Conservation (phyloP, 2,888 invertebrate genomes). For the Phrixothrix hirtus region DNA sequence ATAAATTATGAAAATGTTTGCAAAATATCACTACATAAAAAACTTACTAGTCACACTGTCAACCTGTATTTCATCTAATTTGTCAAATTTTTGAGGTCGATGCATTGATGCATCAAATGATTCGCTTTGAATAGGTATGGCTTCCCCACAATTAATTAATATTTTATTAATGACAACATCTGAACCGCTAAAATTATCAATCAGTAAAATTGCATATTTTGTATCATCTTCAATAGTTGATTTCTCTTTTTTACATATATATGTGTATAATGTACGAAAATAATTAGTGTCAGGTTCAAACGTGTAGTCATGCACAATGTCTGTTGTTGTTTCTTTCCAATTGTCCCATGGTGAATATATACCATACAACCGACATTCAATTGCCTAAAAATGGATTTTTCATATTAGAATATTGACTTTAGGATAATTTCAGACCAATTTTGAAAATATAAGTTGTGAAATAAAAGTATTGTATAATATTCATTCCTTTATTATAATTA, state of each 20-base stretch:
- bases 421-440: too few species aligned
- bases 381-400: conserved; percentile 61
- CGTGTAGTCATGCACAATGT: conserved; percentile 59
- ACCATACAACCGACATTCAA: conserved; percentile 65
- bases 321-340: conserved; percentile 61
- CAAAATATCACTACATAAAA: too few species aligned
- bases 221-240: conserved; percentile 52
- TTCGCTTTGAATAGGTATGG: conserved; percentile 40
- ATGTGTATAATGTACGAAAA: conserved; percentile 56
- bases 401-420: too few species aligned
- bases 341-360: conserved; percentile 56
- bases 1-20: too few species aligned
- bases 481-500: too few species aligned
- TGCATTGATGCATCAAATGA: too few species aligned
- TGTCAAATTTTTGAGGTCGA: too few species aligned
- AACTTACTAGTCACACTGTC: too few species aligned
- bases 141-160: conserved; percentile 60
- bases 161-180: conserved; percentile 58
- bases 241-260: conserved; percentile 45
- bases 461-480: too few species aligned
- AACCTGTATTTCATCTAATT: too few species aligned
- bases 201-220: conserved; percentile 59
- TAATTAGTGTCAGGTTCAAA: conserved; percentile 52
- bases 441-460: too few species aligned
- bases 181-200: conserved; percentile 56